These are phyloP conservation scores for Drosophila quadrilineata DNA, from an alignment of 1,140 invertebrate genomes.

Conservation along the genomic window DNA sequence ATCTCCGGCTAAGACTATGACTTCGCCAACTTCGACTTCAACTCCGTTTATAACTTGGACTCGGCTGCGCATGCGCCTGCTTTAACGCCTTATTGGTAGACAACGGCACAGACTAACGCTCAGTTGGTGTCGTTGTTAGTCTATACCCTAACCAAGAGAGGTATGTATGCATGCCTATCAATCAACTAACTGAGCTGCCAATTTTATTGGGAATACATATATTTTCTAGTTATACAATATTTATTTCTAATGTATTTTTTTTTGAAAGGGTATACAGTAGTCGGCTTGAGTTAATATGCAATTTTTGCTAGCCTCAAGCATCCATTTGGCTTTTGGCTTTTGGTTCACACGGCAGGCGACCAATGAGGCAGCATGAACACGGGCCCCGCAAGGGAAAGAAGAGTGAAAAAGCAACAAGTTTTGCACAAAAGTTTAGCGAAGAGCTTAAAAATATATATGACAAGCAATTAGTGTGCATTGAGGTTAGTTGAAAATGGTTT, in stretches of 20 bases:
- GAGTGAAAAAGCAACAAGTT: slow-evolving; percentile 55
- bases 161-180: background rate
- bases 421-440: slow-evolving; percentile 59
- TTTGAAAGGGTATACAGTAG: too few relatives aligned
- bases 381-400: slow-evolving; percentile 37
- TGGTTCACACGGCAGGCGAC: slow-evolving; percentile 67
- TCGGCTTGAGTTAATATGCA: too few relatives aligned
- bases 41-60: slow-evolving; percentile 12
- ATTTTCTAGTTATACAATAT: too few relatives aligned
- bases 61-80: slow-evolving; percentile 56
- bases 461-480: slow-evolving; percentile 79
- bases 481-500: slow-evolving; percentile 73
- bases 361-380: slow-evolving; percentile 13
- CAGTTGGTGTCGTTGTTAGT: slow-evolving; percentile 20
- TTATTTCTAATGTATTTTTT: too few relatives aligned
- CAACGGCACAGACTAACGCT: slow-evolving; percentile 13
- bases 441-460: slow-evolving; percentile 66
- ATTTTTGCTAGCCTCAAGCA: slow-evolving; percentile 41
- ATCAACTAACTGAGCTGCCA: too few relatives aligned
- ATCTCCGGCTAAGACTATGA: slow-evolving; percentile 32
- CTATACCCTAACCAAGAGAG: slow-evolving; percentile 8
- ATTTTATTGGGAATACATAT: too few relatives aligned
- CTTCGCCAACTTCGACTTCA: slow-evolving; percentile 25
- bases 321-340: slow-evolving; percentile 71
- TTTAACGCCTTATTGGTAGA: slow-evolving; percentile 55